Base-by-base conservation (phyloP, 2,113 vertebrate genomes). In the Cololabis saira region DNA sequence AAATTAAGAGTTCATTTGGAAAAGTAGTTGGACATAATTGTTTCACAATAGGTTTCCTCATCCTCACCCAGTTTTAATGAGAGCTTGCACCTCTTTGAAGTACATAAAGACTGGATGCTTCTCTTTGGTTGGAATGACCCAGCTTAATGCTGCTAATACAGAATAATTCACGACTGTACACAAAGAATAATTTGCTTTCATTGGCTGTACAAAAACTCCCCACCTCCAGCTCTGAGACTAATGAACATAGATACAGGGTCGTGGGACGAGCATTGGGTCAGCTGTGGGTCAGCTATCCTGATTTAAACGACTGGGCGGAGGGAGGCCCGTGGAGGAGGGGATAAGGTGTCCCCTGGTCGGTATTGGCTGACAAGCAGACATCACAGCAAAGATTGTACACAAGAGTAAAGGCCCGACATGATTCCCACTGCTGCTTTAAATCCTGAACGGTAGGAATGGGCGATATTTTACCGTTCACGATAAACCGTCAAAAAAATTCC, bases 1-100 rank as follows among this genome's bases (percentile, higher is more conserved):
- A 82, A 88, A 78, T 64, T 76, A 51, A 71, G 74, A 87, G 84
- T 76, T 80, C 87, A 80, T 75, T 81, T 87, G 40, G 78, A 83
- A 85, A 83, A 74, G 80, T 77, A 69, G 81, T 81, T 74, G 53
- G 59, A 76, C 63, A 56, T 84, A 76, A 86, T 84, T 65, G 37
- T 85, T 86, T 72, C 54, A 63, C 57, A 53, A 33, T 65, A 42
- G 64, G 62, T 70, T 71, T 71, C 64, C 59, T 72, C 27, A 37
- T 59, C 72, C 50, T 22, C 37, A 24, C 55, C 48, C 30, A 60
- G 59, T 18, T 65, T 41, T 59, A 62, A 54, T 74, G 61, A 77
- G 66, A 78, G 60, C 69, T 61, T 71, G 55, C 27, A 58, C 22
- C 63, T 71, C 30, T 67, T 37, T 81, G 54, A 67, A 76, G 69